Evolutionary conservation across 2,888 invertebrate genomes (phyloP).

Genomic region (Beris chalybata): DNA sequence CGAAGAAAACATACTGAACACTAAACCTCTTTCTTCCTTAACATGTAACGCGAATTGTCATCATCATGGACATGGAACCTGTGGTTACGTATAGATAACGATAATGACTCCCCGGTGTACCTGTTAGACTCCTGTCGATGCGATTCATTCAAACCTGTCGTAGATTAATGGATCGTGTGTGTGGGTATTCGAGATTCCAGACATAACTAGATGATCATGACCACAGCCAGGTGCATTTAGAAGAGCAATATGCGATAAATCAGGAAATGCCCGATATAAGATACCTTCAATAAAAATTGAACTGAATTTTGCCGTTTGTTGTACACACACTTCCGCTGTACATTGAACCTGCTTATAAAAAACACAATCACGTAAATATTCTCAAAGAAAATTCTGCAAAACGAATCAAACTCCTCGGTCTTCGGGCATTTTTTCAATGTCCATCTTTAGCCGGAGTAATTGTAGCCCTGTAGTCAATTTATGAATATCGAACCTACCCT

Average conservation of each 20-base stretch:
- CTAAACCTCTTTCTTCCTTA: no score
- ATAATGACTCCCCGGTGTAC: constrained; percentile 28
- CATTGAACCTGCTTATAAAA: background rate
- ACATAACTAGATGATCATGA: constrained; percentile 30
- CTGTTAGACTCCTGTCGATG: constrained; percentile 26
- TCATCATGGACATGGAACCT: constrained; percentile 18
- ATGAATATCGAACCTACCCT: constrained; percentile 20
- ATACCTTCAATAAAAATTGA: no score
- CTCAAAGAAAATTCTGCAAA: no score
- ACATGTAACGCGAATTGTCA: background rate
- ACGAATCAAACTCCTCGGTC: background rate
- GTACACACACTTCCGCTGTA: constrained; percentile 6
- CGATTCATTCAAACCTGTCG: constrained; percentile 26
- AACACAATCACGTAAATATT: no score
- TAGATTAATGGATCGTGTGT: background rate
- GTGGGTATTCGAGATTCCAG: background rate
- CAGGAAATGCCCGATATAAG: no score
- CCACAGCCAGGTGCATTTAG: constrained; percentile 15
- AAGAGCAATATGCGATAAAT: no score
- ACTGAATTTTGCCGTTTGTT: background rate
- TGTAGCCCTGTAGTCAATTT: constrained; percentile 12
- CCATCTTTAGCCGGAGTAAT: constrained; percentile 13
- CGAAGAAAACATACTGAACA: no score
- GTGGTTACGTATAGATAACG: constrained; percentile 28
- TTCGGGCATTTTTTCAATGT: background rate